Evolutionary conservation across 1,140 invertebrate genomes (phyloP).

Genomic region (Heliconius hermathena): DNA sequence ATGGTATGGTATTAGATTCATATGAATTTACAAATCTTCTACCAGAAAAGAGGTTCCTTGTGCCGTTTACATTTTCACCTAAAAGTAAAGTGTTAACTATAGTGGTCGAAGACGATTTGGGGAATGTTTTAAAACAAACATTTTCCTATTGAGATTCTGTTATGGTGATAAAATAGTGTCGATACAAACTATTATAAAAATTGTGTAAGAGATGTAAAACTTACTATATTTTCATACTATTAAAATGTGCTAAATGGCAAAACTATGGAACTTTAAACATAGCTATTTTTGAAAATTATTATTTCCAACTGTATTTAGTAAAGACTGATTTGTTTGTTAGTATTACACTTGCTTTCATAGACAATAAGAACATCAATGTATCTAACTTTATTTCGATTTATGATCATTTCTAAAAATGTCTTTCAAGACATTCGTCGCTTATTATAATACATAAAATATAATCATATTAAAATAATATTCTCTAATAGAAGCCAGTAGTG

Average conservation of each 20-base stretch:
- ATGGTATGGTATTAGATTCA: conserved; percentile 84
- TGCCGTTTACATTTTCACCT: conserved; percentile 79
- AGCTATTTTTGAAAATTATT: neutral
- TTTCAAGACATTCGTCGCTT: neutral
- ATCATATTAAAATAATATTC: too few species aligned
- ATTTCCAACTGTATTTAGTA: neutral
- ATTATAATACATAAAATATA: neutral
- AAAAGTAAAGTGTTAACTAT: conserved; percentile 78
- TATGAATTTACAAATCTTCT: conserved; percentile 85
- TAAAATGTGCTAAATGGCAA: neutral
- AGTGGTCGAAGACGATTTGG: conserved; percentile 82
- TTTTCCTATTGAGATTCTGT: conserved; percentile 66
- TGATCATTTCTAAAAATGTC: neutral
- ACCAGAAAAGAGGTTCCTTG: conserved; percentile 82
- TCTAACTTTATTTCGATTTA: neutral
- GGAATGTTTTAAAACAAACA: conserved; percentile 83
- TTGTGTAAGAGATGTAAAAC: neutral
- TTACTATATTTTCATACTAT: neutral
- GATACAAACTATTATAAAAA: neutral
- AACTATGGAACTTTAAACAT: neutral
- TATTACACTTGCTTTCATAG: neutral
- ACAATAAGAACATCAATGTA: neutral
- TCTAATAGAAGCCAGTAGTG: too few species aligned
- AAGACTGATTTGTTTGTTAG: conserved; percentile 12
- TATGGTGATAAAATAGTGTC: conserved; percentile 9